These are phyloP conservation scores for Pseudoatta argentina DNA, from an alignment of 1,140 invertebrate genomes.

Conservation along the genomic window DNA sequence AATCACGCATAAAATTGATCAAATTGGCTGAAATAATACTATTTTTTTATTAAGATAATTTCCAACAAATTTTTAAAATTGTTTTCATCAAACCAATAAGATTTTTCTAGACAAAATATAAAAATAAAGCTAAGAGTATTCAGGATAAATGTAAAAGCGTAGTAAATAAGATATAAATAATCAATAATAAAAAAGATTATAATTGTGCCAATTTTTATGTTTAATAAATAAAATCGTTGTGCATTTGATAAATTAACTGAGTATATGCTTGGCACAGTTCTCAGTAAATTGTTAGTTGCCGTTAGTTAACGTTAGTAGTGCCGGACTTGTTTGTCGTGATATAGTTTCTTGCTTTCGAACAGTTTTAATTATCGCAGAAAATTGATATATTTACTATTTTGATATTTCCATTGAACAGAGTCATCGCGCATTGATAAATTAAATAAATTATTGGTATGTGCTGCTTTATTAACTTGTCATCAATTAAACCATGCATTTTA, in stretches of 20 bases:
- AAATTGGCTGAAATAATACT: neutral
- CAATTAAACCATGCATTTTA: constrained; percentile 5
- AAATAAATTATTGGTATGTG: neutral
- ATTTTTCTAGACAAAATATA: neutral
- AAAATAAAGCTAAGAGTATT: no score
- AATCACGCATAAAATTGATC: neutral
- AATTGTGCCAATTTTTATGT: neutral
- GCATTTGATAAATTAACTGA: neutral
- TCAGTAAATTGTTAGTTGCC: neutral
- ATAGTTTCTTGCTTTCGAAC: neutral
- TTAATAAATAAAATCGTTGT: neutral
- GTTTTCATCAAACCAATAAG: neutral
- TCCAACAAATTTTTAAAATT: neutral
- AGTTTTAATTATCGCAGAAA: constrained; percentile 30
- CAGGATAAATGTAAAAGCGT: no score
- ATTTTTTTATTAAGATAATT: neutral
- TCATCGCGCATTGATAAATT: neutral
- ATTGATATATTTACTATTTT: constrained; percentile 16
- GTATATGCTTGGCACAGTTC: neutral
- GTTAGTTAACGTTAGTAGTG: neutral
- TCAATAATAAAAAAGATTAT: neutral
- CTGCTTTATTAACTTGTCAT: neutral
- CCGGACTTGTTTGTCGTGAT: neutral
- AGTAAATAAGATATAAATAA: no score
- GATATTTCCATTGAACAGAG: neutral